phyloP scores from a whole-genome alignment of 2,888 invertebrate species.

The Drosophila atroscutellata region DNA sequence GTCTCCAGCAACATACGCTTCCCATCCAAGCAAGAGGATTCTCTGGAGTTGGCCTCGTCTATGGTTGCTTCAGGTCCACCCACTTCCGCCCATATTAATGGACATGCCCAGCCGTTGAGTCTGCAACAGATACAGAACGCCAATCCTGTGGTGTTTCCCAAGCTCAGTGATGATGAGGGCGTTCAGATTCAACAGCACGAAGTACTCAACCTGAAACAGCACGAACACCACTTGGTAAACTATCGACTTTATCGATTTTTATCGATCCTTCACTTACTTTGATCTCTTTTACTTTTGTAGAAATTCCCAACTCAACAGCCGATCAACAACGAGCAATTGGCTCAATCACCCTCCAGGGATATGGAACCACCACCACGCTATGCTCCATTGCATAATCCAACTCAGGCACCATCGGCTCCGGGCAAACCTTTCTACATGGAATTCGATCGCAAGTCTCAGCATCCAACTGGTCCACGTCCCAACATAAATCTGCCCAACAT shows the following conservation, averaged over 20 bases:
- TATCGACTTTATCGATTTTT: background rate
- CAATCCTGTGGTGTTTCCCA: conserved; percentile 83
- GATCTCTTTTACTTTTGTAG: conserved; percentile 8
- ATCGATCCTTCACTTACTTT: background rate
- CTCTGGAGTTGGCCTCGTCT: conserved; percentile 58
- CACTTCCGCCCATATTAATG: conserved; percentile 79
- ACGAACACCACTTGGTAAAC: conserved; percentile 81
- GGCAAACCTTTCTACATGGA: conserved; percentile 73
- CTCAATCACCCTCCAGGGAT: conserved; percentile 84
- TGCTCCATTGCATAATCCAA: conserved; percentile 52
- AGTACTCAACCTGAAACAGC: conserved; percentile 82
- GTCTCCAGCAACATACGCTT: conserved; percentile 84
- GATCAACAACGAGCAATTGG: conserved; percentile 37
- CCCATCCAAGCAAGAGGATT: conserved; percentile 79
- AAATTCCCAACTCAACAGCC: conserved; percentile 50
- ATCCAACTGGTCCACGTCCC: conserved; percentile 56
- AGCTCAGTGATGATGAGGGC: conserved; percentile 59
- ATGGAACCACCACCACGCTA: conserved; percentile 82
- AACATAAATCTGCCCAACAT: conserved; percentile 87
- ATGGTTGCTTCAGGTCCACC: conserved; percentile 65
- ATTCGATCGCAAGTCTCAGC: conserved; percentile 80
- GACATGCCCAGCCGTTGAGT: conserved; percentile 83
- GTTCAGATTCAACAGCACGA: conserved; percentile 83
- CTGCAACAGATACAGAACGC: conserved; percentile 80
- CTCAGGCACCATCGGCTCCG: conserved; percentile 27